Evolutionary conservation across 2,113 vertebrate genomes (phyloP).

Genomic region (Nyctibius bracteatus): DNA sequence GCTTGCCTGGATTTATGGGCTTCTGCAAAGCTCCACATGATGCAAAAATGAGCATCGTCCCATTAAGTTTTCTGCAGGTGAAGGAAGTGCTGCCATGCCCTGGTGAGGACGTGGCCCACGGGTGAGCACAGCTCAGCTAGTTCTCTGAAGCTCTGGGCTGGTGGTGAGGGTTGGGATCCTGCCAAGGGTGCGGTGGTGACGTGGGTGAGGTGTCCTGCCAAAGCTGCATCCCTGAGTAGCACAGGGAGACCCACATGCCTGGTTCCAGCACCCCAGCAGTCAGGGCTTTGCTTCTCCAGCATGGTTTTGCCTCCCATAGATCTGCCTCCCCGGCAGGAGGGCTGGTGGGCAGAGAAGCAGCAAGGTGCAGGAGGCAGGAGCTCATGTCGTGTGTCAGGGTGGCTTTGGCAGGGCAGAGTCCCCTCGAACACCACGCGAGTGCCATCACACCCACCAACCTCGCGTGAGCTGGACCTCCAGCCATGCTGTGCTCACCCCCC

Average conservation of each 20-base stretch:
- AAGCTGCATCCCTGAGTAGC: not conserved
- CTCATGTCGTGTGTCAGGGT: rapidly evolving
- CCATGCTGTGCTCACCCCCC: rapidly evolving
- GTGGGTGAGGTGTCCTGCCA: not conserved
- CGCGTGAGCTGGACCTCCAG: not conserved
- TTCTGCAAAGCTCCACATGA: not conserved
- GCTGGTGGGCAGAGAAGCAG: not conserved
- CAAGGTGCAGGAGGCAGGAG: rapidly evolving
- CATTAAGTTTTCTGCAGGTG: not conserved
- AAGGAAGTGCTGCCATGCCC: not conserved
- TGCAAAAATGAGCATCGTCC: not conserved
- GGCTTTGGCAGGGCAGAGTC: not conserved
- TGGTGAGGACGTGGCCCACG: rapidly evolving
- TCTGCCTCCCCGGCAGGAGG: not conserved
- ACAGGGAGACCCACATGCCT: rapidly evolving
- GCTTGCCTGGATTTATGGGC: rapidly evolving
- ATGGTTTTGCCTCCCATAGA: rapidly evolving
- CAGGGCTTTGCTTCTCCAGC: not conserved
- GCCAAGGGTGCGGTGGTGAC: not conserved
- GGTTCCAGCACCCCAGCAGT: not conserved
- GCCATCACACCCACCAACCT: not conserved
- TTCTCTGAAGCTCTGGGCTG: not conserved
- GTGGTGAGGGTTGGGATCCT: not conserved
- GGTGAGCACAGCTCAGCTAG: not conserved
- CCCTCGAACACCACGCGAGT: not conserved